Percentiles rank a stretch among this genome's conserved stretches.
Evolutionary conservation across 1,140 invertebrate genomes (phyloP).

Genomic region (Drosophila setifemur): DNA sequence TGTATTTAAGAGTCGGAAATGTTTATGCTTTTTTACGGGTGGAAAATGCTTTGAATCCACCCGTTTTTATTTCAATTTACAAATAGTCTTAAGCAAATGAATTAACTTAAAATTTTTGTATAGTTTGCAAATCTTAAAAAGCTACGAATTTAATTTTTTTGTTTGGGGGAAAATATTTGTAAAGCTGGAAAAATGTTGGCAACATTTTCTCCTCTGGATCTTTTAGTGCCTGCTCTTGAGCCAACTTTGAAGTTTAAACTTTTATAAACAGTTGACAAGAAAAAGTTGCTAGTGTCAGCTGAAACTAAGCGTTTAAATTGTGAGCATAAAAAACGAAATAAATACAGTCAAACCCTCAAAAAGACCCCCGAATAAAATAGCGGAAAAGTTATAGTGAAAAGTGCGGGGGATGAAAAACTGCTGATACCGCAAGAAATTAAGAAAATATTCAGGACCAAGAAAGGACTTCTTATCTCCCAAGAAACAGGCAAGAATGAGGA

Average conservation of each 20-base stretch:
- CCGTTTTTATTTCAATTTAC: no score
- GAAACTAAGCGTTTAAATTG: conserved; percentile 26
- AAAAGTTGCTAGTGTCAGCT: conserved; percentile 25
- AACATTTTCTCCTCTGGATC: conserved; percentile 1
- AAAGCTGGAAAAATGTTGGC: no score
- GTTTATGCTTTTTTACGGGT: no score
- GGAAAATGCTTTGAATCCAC: no score
- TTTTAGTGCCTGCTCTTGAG: conserved; percentile 11
- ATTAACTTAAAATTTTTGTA: no score
- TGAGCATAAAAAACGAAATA: conserved; percentile 15
- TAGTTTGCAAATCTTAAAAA: no score
- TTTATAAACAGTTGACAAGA: conserved; percentile 29
- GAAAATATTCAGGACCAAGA: conserved; percentile 68
- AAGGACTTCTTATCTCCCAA: conserved; percentile 50
- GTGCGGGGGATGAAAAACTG: conserved; percentile 52
- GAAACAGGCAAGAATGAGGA: no score
- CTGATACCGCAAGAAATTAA: conserved; percentile 64
- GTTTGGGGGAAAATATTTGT: no score
- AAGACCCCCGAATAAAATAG: conserved; percentile 30
- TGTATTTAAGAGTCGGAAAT: conserved; percentile 1
- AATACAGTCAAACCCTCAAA: conserved; percentile 25
- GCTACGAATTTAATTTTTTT: no score
- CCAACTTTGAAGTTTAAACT: conserved; percentile 29
- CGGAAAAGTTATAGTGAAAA: conserved; percentile 45
- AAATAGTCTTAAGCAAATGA: no score